Base-by-base conservation (phyloP, 2,888 invertebrate species). In the Caenorhabditis afra region DNA sequence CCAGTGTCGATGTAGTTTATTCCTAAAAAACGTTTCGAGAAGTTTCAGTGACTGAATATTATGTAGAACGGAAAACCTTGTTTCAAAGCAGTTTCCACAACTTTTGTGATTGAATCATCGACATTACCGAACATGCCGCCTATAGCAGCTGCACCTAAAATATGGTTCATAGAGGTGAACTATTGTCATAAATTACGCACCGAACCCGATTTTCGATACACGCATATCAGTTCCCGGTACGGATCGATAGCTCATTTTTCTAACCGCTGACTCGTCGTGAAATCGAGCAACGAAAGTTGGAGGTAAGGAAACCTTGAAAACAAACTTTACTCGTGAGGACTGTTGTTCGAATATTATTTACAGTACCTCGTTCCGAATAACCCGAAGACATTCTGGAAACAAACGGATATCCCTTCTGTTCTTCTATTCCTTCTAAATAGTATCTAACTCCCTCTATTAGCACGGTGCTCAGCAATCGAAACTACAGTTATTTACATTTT, bases 1-100 rank as follows among this genome's bases (percentile, higher is more conserved):
- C 94, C 95, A 0, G 96, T 96, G 90, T 97, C 97, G 73, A 97
- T 93, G 87, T 95, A 95, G 91, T 97, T 97, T 18, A 97, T 93
- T 7, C 84, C 81, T 61, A 53, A 39, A 52, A 61, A 47, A 29
- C 20, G 2, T 16, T 35, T 39, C 18, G 39, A 8, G 12, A 5
- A 8, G 5, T 53, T 18, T 39, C n/a, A n/a, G n/a, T n/a, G n/a
- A n/a, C n/a, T n/a, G n/a, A n/a, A n/a, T n/a, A n/a, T n/a, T n/a
- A n/a, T n/a, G n/a, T n/a, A n/a, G n/a, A n/a, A n/a, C n/a, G n/a
- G n/a, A n/a, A n/a, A 18, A 76, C 96, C 97, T 45, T 92, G 92
- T 89, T 93, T 94, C 2, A 97, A 90, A 0, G 94, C 94, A 84
- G 93, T 92, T 62, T 93, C 93, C 44, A 97, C 92, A 0, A 95